These are phyloP conservation scores for Pseudococcus viburni DNA, from an alignment of 2,888 invertebrate species.

Conservation along the genomic window DNA sequence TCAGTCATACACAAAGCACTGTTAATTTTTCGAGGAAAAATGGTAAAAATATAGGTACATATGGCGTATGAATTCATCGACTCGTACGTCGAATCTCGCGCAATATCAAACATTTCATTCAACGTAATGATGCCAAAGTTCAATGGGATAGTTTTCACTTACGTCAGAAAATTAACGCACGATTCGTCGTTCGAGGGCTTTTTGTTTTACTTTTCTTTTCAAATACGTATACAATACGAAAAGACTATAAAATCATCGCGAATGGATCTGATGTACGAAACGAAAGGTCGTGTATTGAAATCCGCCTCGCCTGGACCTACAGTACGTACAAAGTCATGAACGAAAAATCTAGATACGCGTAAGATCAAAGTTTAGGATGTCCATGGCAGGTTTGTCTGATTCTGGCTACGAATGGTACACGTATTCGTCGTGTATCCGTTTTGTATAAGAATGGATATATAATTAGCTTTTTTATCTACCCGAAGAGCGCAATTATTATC, in stretches of 20 bases:
- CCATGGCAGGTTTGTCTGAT: background rate
- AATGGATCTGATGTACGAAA: background rate
- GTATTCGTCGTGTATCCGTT: background rate
- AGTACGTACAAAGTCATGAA: constrained; percentile 19
- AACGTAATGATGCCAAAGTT: background rate
- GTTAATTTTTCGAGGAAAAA: background rate
- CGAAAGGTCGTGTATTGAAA: constrained; percentile 36
- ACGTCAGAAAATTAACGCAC: constrained; percentile 2
- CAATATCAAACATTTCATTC: constrained; percentile 8
- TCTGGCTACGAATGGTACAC: background rate
- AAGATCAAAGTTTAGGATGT: constrained; percentile 40
- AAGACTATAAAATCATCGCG: constrained; percentile 4
- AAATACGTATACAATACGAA: background rate
- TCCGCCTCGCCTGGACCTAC: background rate
- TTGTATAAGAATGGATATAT: constrained; percentile 21
- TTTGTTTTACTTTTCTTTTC: constrained; percentile 27
- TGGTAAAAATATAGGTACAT: background rate
- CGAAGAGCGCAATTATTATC: constrained; percentile 13
- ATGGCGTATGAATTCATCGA: background rate
- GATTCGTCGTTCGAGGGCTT: background rate
- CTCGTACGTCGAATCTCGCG: background rate
- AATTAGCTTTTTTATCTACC: constrained; percentile 17
- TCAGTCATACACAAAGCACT: background rate
- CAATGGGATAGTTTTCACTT: background rate
- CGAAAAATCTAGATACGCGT: constrained; percentile 22